These are phyloP conservation scores for Rostratula benghalensis DNA, from an alignment of 2,113 vertebrate genomes.

Conservation along the genomic window DNA sequence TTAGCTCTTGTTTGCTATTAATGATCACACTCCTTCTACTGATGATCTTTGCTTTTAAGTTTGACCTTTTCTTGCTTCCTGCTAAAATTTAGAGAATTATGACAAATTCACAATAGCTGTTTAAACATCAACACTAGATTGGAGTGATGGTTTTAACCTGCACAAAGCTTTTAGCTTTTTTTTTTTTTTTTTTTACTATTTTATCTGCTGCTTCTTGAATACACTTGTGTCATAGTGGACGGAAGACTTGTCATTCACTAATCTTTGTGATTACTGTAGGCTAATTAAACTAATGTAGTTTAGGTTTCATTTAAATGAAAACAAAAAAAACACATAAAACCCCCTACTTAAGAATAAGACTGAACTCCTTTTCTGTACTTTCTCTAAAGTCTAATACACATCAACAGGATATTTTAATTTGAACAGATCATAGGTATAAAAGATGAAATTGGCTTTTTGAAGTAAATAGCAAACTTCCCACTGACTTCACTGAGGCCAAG, in stretches of 20 bases:
- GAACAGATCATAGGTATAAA: not conserved
- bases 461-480: not conserved
- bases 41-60: slow-evolving; percentile 9
- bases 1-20: not conserved
- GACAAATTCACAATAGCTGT: not conserved
- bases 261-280: not conserved
- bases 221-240: not conserved
- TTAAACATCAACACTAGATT: not conserved
- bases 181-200: not conserved
- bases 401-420: not conserved
- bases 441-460: not conserved
- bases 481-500: not conserved
- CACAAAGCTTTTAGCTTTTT: not conserved
- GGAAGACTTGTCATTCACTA: not conserved
- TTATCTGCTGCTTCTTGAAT: not conserved
- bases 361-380: not conserved
- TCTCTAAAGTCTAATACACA: not conserved
- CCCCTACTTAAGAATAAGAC: not conserved
- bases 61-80: slow-evolving; percentile 3
- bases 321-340: accelerated
- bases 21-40: not conserved
- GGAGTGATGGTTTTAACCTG: not conserved
- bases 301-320: not conserved
- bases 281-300: not conserved
- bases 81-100: not conserved